Evolutionary conservation across 2,113 vertebrate species (phyloP).

Genomic region (Argyrosomus japonicus): DNA sequence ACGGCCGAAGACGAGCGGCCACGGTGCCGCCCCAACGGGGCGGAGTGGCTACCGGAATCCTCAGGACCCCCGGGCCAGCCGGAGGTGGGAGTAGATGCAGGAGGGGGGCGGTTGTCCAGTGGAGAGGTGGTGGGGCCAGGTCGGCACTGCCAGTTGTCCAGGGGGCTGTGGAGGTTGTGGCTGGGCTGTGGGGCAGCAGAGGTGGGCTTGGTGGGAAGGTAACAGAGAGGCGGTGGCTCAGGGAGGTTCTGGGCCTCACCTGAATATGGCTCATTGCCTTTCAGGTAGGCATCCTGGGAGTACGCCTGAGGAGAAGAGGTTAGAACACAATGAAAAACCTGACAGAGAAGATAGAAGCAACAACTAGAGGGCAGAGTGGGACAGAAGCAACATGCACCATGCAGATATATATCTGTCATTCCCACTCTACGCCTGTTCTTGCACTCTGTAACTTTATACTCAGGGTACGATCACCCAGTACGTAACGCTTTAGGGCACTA

Average conservation of each 20-base stretch:
- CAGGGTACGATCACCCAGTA: too few relatives aligned
- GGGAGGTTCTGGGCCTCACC: conserved; percentile 89
- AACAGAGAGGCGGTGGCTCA: conserved; percentile 88
- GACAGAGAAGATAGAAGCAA: neutral
- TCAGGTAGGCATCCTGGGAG: conserved; percentile 93
- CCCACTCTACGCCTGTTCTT: too few relatives aligned
- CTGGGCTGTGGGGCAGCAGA: conserved; percentile 58
- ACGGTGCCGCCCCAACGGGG: neutral
- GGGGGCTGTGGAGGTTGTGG: conserved; percentile 43
- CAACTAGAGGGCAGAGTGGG: conserved; percentile 13
- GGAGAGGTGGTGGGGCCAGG: conserved; percentile 49
- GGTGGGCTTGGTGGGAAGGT: conserved; percentile 82
- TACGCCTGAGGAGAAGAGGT: conserved; percentile 85
- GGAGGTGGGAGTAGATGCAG: conserved; percentile 31
- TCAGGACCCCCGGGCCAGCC: conserved; percentile 55
- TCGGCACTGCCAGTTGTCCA: conserved; percentile 79
- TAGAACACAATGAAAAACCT: conserved; percentile 18
- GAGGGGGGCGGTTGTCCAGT: conserved; percentile 65
- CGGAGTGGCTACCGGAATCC: conserved; percentile 45
- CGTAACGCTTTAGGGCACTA: too few relatives aligned
- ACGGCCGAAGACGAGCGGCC: conserved; percentile 77
- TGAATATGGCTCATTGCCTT: conserved; percentile 89
- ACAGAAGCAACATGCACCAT: conserved; percentile 13
- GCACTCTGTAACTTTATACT: too few relatives aligned
- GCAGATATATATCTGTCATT: neutral